phyloP scores from a whole-genome alignment of 23 tunicate genomes.

The Halocynthia aurantium region DNA sequence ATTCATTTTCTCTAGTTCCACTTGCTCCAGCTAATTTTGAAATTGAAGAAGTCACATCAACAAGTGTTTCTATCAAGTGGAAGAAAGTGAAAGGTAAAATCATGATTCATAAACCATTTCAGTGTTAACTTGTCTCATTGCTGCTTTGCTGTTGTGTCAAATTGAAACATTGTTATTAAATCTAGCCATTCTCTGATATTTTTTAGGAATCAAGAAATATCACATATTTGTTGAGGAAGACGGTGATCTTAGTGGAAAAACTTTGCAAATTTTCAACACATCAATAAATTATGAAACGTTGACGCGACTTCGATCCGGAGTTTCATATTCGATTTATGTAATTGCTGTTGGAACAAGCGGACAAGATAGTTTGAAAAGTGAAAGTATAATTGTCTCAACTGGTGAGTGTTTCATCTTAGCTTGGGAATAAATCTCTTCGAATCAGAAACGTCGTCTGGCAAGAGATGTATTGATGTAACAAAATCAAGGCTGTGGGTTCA shows the following conservation, averaged over 20 bases:
- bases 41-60: slow-evolving; percentile 24
- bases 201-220: slow-evolving; percentile 7
- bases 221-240: slow-evolving; percentile 19
- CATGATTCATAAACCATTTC: no score
- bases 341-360: slow-evolving; percentile 17
- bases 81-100: slow-evolving; percentile 31
- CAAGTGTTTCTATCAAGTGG: slow-evolving; percentile 20
- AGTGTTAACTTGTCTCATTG: not conserved
- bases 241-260: not conserved
- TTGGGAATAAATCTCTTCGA: no score
- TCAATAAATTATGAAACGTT: slow-evolving; percentile 16
- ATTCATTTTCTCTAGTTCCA: slow-evolving; percentile 10
- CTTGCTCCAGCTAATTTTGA: slow-evolving; percentile 1
- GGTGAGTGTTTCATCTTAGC: not conserved
- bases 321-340: not conserved
- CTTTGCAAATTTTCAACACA: slow-evolving; percentile 7
- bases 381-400: not conserved
- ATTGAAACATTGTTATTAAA: not conserved
- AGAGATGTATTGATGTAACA: no score
- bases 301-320: slow-evolving; percentile 18
- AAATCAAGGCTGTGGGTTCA: no score
- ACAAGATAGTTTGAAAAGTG: slow-evolving; percentile 7
- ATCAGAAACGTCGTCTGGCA: no score
- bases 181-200: not conserved
- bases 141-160: not conserved